Conservation (phyloP, 2,113 vertebrate species). For the Hydrochoerus hydrochaeris region DNA sequence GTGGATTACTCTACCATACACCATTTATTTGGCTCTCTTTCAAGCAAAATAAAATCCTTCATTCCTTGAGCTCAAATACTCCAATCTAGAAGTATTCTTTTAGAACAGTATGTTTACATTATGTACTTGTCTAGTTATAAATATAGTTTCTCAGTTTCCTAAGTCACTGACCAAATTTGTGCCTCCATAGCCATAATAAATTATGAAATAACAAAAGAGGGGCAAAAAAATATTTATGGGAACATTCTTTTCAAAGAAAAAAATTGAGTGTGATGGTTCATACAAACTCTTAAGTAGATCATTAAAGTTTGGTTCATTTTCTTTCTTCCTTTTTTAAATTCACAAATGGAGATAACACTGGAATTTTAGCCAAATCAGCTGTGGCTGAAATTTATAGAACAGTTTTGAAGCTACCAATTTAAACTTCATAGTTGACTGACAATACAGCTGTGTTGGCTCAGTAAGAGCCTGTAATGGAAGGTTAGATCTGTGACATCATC, state of each 20-base stretch:
- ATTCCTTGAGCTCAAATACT: conserved; percentile 56
- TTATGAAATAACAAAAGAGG: conserved; percentile 15
- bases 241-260: conserved; percentile 60
- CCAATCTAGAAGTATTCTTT: conserved; percentile 49
- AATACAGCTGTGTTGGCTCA: conserved; percentile 64
- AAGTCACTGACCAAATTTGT: background rate
- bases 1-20: conserved; percentile 23
- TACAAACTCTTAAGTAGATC: conserved; percentile 53
- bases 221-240: conserved; percentile 27
- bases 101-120: conserved; percentile 21
- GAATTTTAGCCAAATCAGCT: conserved; percentile 47
- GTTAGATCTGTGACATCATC: conserved; percentile 57
- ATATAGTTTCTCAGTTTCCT: conserved; percentile 21
- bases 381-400: conserved; percentile 56
- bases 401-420: conserved; percentile 58
- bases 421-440: conserved; percentile 53
- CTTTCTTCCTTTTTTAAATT: conserved; percentile 48
- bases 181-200: conserved; percentile 32
- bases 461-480: conserved; percentile 8
- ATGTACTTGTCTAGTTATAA: conserved; percentile 32
- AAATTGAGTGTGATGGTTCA: background rate
- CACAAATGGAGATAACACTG: conserved; percentile 57
- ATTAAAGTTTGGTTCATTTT: conserved; percentile 40
- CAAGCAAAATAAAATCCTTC: conserved; percentile 60
- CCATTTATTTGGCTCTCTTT: conserved; percentile 34